Conservation (phyloP, 2,113 vertebrate species). For the Todiramphus saurophagus region DNA sequence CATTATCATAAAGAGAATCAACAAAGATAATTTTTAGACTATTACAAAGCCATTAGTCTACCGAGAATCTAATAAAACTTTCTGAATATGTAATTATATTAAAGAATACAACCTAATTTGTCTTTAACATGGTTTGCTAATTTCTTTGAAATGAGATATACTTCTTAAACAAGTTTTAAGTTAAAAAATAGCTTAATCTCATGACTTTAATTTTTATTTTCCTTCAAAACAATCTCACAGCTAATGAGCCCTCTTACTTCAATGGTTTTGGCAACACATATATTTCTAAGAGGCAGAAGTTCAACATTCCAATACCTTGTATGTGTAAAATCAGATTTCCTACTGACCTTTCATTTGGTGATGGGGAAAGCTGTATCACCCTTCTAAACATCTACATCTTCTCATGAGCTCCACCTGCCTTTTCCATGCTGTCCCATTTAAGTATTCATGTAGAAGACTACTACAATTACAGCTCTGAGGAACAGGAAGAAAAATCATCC, state of each 20-base stretch:
- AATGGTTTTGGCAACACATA: conserved; percentile 64
- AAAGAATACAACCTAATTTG: conserved; percentile 18
- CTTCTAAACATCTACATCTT: neutral
- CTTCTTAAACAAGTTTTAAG: conserved; percentile 38
- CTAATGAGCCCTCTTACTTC: conserved; percentile 60
- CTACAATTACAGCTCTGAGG: conserved; percentile 20
- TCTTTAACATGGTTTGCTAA: conserved; percentile 34
- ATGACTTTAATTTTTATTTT: conserved; percentile 44
- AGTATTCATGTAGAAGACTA: neutral
- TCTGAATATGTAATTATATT: neutral
- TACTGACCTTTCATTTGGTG: conserved; percentile 16
- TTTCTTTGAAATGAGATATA: conserved; percentile 58
- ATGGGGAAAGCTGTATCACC: neutral
- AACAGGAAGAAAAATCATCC: conserved; percentile 16
- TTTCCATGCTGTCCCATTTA: neutral
- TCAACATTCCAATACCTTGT: conserved; percentile 5
- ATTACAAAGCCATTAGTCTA: neutral
- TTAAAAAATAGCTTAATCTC: conserved; percentile 64
- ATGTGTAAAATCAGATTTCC: conserved; percentile 37
- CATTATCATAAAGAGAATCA: neutral
- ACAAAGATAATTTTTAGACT: neutral
- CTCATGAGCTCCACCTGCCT: neutral
- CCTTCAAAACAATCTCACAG: conserved; percentile 60
- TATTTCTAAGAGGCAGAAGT: conserved; percentile 56
- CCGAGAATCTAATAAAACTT: neutral